Conservation (phyloP, 1,140 invertebrate species). For the Colletes gigas region DNA sequence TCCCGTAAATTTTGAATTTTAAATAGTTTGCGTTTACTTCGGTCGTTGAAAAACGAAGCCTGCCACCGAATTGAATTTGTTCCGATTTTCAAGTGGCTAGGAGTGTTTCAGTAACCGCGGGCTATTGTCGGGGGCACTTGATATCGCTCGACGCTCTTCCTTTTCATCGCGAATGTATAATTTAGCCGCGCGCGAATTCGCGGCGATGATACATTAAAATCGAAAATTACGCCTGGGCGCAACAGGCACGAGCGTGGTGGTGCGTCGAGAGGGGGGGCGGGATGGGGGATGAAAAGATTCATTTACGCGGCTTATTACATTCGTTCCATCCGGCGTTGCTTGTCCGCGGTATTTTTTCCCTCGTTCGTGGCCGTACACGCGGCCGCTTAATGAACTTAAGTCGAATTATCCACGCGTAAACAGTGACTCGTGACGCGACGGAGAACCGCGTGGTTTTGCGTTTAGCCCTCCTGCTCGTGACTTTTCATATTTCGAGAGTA, state of each 20-base stretch:
- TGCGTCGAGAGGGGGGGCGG: too few species aligned
- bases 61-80: too few species aligned
- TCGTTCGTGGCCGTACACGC: background rate
- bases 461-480: too few species aligned
- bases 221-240: constrained; percentile 48
- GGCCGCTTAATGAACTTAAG: constrained; percentile 23
- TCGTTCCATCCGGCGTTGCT: constrained; percentile 20
- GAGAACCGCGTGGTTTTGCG: too few species aligned
- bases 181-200: constrained; percentile 30
- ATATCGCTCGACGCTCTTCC: background rate
- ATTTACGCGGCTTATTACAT: constrained; percentile 38
- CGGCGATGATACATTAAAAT: constrained; percentile 51
- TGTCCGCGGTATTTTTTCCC: constrained; percentile 1
- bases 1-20: too few species aligned
- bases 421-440: background rate
- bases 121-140: background rate
- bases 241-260: constrained; percentile 37
- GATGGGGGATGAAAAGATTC: constrained; percentile 23
- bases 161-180: constrained; percentile 48
- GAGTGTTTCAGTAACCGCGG: background rate
- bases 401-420: constrained; percentile 14
- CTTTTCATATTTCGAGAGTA: too few species aligned
- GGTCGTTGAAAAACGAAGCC: too few species aligned
- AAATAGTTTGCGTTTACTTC: too few species aligned
- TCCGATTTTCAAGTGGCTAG: too few species aligned